Evolutionary conservation across 2,797 vertebrate species (phyloP), one percentile per base, ranked within the genome.

Genomic region (Zenarchopterus dispar): DNA sequence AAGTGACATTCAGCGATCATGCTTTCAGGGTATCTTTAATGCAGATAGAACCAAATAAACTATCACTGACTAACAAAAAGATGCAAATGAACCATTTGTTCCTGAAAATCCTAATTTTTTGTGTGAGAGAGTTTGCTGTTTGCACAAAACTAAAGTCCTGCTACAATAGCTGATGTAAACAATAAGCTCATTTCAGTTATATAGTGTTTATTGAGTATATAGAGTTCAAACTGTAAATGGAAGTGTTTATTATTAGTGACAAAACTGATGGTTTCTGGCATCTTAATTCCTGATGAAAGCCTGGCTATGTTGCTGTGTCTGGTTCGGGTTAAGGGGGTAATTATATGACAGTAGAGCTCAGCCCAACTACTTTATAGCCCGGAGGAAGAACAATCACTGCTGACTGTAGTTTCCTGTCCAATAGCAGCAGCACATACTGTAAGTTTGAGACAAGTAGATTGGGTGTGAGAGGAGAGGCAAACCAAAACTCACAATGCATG

Each of bases 381-480:
- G 86, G 78, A 94, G 93, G 93, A 91, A 94, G 89, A 90, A 81
- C 84, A 92, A 92, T 93, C 91, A 87, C 88, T 73, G 87, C 88
- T 88, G 86, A 87, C 87, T 93, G 86, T 48, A 88, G 91, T 88
- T 94, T 94, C 93, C 94, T 93, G 93, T 90, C 78, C 80, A 88
- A 89, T 74, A 84, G 81, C 76, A 75, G 82, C 75, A 78, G 73
- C 87, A 55, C 58, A 61, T 36, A 21, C 23, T 49, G 52, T 72
- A 67, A 82, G 83, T 78, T 67, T 76, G 77, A 76, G 75, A 62
- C 78, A 68, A 72, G 55, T 65, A 64, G 62, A 84, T 75, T 74
- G 73, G 71, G 85, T 77, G 89, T 65, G 67, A 68, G 71, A 71
- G 73, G 64, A 56, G 62, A 71, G 48, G 82, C 61, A 36, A 17